A percentile compares a stretch with the other conserved stretches of the same genome.
These are phyloP conservation scores for Hololepta plana DNA, from an alignment of 2,888 invertebrate species.

Conservation along the genomic window DNA sequence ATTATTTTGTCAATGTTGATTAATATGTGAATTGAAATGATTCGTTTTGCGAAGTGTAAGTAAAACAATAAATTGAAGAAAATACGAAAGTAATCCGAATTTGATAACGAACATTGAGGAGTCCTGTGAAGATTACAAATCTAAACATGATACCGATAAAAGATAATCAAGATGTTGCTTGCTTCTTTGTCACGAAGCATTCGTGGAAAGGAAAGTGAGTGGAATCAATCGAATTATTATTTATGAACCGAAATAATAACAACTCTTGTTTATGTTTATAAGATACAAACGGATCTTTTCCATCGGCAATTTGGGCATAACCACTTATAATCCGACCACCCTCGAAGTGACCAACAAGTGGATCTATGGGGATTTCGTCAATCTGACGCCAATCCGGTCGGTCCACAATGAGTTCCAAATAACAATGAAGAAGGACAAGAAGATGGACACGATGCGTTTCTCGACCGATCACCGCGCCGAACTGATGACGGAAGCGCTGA, in stretches of 20 bases:
- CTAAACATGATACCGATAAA: conserved; percentile 61
- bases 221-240: conserved; percentile 6
- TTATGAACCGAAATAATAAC: conserved; percentile 8
- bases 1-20: too few relatives aligned
- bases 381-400: conserved; percentile 29
- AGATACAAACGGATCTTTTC: conserved; percentile 95
- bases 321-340: conserved; percentile 89
- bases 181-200: conserved; percentile 93
- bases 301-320: conserved; percentile 85
- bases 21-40: too few relatives aligned
- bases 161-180: conserved; percentile 91
- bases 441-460: conserved; percentile 87
- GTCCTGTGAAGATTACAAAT: too few relatives aligned
- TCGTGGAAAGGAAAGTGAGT: conserved; percentile 97
- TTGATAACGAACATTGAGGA: too few relatives aligned
- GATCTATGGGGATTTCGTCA: conserved; percentile 59
- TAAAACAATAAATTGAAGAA: neutral
- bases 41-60: too few relatives aligned
- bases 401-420: conserved; percentile 56
- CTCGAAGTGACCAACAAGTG: conserved; percentile 89
- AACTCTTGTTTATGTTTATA: conserved; percentile 12
- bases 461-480: conserved; percentile 89
- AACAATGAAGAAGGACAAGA: conserved; percentile 75
- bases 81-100: conserved; percentile 3
- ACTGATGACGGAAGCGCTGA: conserved; percentile 80